These are phyloP conservation scores for Microctenopoma stevenorrisi DNA, from an alignment of 2,797 vertebrate species.

Conservation along the genomic window DNA sequence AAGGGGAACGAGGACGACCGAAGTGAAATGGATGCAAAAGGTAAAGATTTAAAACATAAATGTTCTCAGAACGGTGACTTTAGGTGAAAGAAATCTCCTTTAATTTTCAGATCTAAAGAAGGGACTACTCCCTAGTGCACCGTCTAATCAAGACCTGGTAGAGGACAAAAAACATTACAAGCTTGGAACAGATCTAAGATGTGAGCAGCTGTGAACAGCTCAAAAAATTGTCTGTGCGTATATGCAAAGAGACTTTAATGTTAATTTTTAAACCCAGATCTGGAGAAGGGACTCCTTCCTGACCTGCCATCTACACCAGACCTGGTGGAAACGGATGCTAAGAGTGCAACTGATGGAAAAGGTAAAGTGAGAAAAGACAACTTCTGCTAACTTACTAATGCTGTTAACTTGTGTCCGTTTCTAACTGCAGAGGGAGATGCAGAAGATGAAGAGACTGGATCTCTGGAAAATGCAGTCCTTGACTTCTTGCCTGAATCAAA, in stretches of 20 bases:
- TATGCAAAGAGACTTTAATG: no score
- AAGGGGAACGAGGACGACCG: neutral
- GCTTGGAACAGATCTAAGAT: no score
- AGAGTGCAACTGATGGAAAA: neutral
- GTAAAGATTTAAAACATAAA: slow-evolving; percentile 14
- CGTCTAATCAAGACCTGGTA: no score
- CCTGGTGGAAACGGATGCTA: neutral
- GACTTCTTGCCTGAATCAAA: fast-evolving
- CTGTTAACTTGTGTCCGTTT: neutral
- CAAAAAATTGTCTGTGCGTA: no score
- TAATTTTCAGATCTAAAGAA: no score
- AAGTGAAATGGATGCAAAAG: fast-evolving
- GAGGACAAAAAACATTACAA: no score
- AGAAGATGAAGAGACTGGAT: neutral
- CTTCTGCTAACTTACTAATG: neutral
- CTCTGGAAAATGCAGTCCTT: neutral
- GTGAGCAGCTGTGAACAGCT: no score
- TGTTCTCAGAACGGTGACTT: no score
- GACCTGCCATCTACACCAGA: slow-evolving; percentile 5
- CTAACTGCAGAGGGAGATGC: slow-evolving; percentile 1
- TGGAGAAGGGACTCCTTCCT: slow-evolving; percentile 26
- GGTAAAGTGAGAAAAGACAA: slow-evolving; percentile 12
- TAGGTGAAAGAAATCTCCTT: no score
- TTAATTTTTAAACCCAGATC: slow-evolving; percentile 6
- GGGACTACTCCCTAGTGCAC: no score